phyloP scores from a whole-genome alignment of 2,888 invertebrate species.

The Theretra japonica region DNA sequence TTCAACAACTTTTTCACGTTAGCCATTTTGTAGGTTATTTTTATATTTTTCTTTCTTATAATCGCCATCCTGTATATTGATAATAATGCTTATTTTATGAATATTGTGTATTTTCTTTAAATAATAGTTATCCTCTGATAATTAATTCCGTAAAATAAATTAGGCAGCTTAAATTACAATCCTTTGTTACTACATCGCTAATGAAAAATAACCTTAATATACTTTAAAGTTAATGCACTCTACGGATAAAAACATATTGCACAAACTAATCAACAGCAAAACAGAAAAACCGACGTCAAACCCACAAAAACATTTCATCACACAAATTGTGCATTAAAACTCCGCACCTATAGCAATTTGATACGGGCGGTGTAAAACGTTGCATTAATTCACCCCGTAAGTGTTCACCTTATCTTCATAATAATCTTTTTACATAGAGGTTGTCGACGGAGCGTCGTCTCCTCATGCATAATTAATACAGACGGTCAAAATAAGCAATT shows the following conservation, averaged over 20 bases:
- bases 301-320: background rate
- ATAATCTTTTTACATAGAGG: slow-evolving; percentile 61
- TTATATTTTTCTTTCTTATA: background rate
- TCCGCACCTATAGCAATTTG: slow-evolving; percentile 1
- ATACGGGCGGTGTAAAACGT: slow-evolving; percentile 5
- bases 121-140: too few relatives aligned
- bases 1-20: slow-evolving; percentile 3
- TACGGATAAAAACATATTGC: too few relatives aligned
- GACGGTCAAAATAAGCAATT: slow-evolving; percentile 79
- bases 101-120: too few relatives aligned
- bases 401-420: slow-evolving; percentile 54
- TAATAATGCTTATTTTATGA: too few relatives aligned
- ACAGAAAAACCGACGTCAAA: background rate
- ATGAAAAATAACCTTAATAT: too few relatives aligned
- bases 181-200: too few relatives aligned
- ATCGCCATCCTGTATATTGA: too few relatives aligned
- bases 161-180: too few relatives aligned
- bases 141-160: too few relatives aligned
- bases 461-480: slow-evolving; percentile 79
- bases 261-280: too few relatives aligned
- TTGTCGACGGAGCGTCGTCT: slow-evolving; percentile 53
- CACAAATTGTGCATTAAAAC: background rate
- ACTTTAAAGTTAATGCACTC: too few relatives aligned
- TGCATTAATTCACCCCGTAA: slow-evolving; percentile 24
- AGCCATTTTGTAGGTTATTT: background rate